Base-by-base conservation (phyloP, 2,888 invertebrate species). In the Rotaria magnacalcarata region DNA sequence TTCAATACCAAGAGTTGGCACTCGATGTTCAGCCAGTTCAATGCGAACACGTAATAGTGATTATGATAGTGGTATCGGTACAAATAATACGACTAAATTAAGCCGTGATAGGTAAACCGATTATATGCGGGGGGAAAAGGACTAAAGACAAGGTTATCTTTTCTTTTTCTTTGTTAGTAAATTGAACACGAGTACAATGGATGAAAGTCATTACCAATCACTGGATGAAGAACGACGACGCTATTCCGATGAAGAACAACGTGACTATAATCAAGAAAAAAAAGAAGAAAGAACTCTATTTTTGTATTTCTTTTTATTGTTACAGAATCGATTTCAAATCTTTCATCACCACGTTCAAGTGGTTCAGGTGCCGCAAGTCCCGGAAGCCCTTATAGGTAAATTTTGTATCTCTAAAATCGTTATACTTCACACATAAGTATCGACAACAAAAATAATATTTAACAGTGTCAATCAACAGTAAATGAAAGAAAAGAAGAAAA, bases 1-100 rank as follows among this genome's bases (percentile, higher is more conserved):
- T 67, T 67, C 67, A 16, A 67, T 34, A 14, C 14, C 14, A 27
- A 67, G 34, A 7, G 19, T 6, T 14, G 34, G 4, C 34, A 24
- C 34, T 5, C 67, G 27, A 27, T 41, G 19, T 41, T 67, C 67
- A 8, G 16, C 67, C 8, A 24, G 47, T 24, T 80, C 47, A 47
- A 43, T 43, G 80, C 47, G 80, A n/a, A 47, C 80, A 80, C 80
- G 80, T 80, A 80, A 47, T n/a, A 80, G 80, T 24, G 80, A 80
- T 80, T 47, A 80, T 24, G 80, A 80, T n/a, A 80, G 80, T 80
- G 80, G 80, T 34, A 47, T 80, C n/a, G 80, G 80, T n/a, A 80
- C 47, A 47, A 47, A 43, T 43, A 80, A 80, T 47, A 80, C 80
- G 1, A 80, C 80, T 47, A 80, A 80, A 80, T 47, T 80, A 47